phyloP scores from a whole-genome alignment of 2,797 vertebrate genomes.

The Luscinia megarhynchos region DNA sequence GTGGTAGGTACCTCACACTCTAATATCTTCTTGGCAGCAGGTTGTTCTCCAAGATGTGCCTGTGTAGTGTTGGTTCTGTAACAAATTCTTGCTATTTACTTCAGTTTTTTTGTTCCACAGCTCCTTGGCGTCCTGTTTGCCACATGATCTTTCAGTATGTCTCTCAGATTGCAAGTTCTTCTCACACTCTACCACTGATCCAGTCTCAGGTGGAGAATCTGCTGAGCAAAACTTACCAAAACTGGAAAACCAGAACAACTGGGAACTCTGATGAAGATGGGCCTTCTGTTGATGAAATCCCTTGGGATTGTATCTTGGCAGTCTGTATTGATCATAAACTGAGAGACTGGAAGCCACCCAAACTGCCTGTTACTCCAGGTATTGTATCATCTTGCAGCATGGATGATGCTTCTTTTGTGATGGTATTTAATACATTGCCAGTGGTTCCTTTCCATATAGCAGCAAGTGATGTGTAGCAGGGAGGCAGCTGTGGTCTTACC shows the following conservation, averaged over 20 bases:
- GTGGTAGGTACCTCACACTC: constrained; percentile 75
- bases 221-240: constrained; percentile 78
- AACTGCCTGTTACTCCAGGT: constrained; percentile 81
- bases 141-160: constrained; percentile 83
- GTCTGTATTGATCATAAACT: constrained; percentile 92
- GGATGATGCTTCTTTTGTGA: neutral
- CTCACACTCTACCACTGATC: constrained; percentile 83
- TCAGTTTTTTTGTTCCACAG: constrained; percentile 57
- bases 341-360: constrained; percentile 87
- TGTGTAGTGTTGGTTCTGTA: neutral
- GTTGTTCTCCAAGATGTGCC: neutral
- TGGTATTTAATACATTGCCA: neutral
- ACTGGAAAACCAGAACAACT: constrained; percentile 34
- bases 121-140: constrained; percentile 86
- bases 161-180: constrained; percentile 84
- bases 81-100: neutral
- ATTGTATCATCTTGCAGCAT: neutral
- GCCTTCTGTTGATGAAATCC: constrained; percentile 81
- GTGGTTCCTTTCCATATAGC: neutral
- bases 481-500: neutral
- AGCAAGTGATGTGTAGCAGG: neutral
- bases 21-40: fast-evolving
- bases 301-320: constrained; percentile 88
- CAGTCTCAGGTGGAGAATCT: constrained; percentile 89
- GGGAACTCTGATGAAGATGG: neutral